A percentile compares a stretch with the other conserved stretches of the same genome.
Conservation (phyloP, 64 coral and sea anemone species). For the Hydrozoanthus tunicans region DNA sequence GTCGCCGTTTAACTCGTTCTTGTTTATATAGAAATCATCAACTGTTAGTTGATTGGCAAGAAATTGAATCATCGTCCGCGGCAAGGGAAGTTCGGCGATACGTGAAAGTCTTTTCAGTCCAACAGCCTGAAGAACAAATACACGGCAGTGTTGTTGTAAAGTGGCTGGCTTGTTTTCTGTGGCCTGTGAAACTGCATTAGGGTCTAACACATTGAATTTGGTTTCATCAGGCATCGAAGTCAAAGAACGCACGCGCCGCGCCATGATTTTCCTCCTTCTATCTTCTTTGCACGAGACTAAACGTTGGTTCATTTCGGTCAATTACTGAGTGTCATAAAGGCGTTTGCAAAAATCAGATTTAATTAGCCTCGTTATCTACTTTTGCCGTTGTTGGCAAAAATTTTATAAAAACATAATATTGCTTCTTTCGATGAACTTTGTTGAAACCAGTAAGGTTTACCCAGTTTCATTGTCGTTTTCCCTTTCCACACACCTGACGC, state of each 20-base stretch:
- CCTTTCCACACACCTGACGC: too few species aligned
- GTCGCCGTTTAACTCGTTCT: conserved; percentile 72
- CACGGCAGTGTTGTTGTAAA: conserved; percentile 79
- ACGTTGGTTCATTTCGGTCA: background rate
- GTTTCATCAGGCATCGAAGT: conserved; percentile 53
- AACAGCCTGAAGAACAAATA: conserved; percentile 76
- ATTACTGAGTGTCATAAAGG: conserved; percentile 21
- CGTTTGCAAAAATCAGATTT: background rate
- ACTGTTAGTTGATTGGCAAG: conserved; percentile 78
- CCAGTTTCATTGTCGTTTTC: too few species aligned
- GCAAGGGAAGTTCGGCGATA: conserved; percentile 81
- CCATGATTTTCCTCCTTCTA: conserved; percentile 51
- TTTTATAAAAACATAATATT: background rate
- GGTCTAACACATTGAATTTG: conserved; percentile 71
- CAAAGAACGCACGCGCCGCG: conserved; percentile 66
- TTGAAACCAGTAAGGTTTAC: too few species aligned
- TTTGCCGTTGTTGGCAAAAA: background rate
- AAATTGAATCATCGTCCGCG: conserved; percentile 71
- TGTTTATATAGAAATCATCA: conserved; percentile 89
- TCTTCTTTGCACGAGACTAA: conserved; percentile 9
- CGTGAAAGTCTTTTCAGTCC: conserved; percentile 82
- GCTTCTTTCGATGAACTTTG: background rate
- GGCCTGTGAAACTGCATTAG: background rate
- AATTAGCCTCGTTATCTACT: background rate
- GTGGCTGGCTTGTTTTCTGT: conserved; percentile 41